A percentile compares a stretch with the other conserved stretches of the same genome.
phyloP scores from a whole-genome alignment of 2,888 invertebrate genomes.

The Agriopis leucophaearia region DNA sequence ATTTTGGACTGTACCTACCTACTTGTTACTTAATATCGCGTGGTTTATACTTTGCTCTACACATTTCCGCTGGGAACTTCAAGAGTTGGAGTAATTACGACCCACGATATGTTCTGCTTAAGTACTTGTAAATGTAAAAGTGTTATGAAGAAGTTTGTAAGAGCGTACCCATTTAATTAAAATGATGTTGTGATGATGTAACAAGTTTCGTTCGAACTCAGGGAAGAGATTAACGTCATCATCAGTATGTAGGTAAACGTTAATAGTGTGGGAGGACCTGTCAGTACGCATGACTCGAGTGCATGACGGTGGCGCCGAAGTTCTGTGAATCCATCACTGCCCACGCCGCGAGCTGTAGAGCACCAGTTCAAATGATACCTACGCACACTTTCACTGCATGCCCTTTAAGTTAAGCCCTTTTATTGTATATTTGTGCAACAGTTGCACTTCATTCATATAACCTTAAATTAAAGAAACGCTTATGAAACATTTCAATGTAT shows the following conservation, averaged over 20 bases:
- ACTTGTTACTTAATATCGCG: constrained; percentile 47
- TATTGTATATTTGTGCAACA: constrained; percentile 36
- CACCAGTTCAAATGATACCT: constrained; percentile 42
- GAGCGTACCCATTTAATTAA: constrained; percentile 22
- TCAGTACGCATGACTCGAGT: constrained; percentile 25
- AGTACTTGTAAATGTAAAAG: constrained; percentile 26
- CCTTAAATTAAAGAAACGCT: constrained; percentile 7
- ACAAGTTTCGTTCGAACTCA: constrained; percentile 14
- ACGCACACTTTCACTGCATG: constrained; percentile 48
- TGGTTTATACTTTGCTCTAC: constrained; percentile 38
- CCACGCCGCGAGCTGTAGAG: constrained; percentile 35
- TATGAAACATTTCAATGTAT: constrained; percentile 20
- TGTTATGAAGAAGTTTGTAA: constrained; percentile 20
- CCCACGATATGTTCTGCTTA: constrained; percentile 29
- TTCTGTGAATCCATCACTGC: constrained; percentile 39
- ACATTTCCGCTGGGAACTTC: constrained; percentile 32
- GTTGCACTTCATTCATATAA: constrained; percentile 13
- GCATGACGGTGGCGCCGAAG: constrained; percentile 38
- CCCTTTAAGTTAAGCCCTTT: constrained; percentile 45
- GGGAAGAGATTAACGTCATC: background rate
- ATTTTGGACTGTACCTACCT: constrained; percentile 50
- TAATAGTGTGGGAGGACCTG: constrained; percentile 36
- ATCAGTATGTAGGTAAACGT: constrained; percentile 10
- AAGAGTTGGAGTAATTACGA: constrained; percentile 39
- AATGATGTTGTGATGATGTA: constrained; percentile 5